Evolutionary conservation across 2,113 vertebrate species (phyloP), one percentile per base, ranked within the genome.

Genomic region (Setophaga petechia): DNA sequence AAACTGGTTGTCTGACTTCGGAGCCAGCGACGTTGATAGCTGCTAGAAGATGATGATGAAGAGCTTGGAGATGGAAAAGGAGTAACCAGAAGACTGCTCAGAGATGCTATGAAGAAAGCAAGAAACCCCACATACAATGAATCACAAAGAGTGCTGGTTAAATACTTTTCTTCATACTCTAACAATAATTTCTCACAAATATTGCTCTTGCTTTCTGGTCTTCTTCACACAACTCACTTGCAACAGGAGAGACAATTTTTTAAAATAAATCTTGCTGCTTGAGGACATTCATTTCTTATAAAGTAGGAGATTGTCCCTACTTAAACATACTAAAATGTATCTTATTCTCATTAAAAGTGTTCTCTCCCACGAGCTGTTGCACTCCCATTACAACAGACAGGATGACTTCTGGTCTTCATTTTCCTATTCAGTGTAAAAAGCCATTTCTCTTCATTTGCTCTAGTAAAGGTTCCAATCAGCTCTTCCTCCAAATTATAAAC

Each of bases 1-100:
- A 99, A 97, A 96, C 99, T 99, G 39, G 98, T 99, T 47, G 98
- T 98, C 91, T 99, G 98, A 96, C 98, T 99, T 85, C 99, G 98
- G 43, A 98, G 98, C 98, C 98, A 98, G 61, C 99, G 98, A 47
- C 99, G 98, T 86, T 99, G 98, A 83, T 98, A 99, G 94, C 98
- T 99, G 95, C 98, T 99, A 52, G 98, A 98, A 69, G 98, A 98
- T 62, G 98, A 98, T 3, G 97, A 91, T 6, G 98, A 98, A 68
- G 98, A 98, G 57, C 98, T 98, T 52, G 99, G 98, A 68, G 98
- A 99, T 9, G 98, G 98, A 63, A 98, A 97, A 30, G 98, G 98
- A 30, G 99, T 98, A 77, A 98, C 98, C 95, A 99, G 81, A 57
- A 99, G 98, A 94, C 98, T 99, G 96, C 98, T 99, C 28, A 99